phyloP scores from a whole-genome alignment of 2,113 vertebrate genomes.

The Gobius niger region DNA sequence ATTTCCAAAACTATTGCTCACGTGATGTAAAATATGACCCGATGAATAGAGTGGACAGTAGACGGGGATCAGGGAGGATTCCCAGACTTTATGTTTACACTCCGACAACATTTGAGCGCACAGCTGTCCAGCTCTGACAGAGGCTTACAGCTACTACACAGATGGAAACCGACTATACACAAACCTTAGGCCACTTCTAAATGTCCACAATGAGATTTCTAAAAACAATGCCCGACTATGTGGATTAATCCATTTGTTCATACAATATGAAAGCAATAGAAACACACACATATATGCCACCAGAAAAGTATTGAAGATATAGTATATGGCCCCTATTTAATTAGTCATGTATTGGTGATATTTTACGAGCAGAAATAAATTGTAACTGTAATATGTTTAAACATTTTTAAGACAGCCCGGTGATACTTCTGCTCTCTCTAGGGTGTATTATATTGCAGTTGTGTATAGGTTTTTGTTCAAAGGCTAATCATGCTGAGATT shows the following conservation, averaged over 20 bases:
- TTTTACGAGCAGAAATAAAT: no score
- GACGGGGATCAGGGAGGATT: slow-evolving; percentile 17
- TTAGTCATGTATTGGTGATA: no score
- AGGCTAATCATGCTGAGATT: slow-evolving; percentile 25
- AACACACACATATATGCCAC: no score
- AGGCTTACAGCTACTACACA: neutral
- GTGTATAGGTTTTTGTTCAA: slow-evolving; percentile 21
- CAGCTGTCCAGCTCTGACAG: slow-evolving; percentile 29
- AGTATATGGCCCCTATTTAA: no score
- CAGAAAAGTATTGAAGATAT: no score
- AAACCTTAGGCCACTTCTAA: neutral
- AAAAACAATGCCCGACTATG: neutral
- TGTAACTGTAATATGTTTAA: no score
- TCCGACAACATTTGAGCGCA: slow-evolving; percentile 4
- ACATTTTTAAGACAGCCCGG: no score
- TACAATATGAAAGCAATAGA: no score
- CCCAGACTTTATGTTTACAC: slow-evolving; percentile 31
- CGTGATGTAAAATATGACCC: neutral
- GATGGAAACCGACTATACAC: slow-evolving; percentile 13
- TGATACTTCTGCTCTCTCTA: slow-evolving; percentile 2
- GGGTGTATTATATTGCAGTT: slow-evolving; percentile 31
- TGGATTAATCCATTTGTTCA: no score
- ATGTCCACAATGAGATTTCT: neutral
- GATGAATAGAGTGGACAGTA: neutral
- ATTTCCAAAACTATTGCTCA: neutral